Percentiles rank a stretch among this genome's conserved stretches.
Evolutionary conservation across 2,113 vertebrate genomes (phyloP).

Genomic region (Microcebus tavaratra): DNA sequence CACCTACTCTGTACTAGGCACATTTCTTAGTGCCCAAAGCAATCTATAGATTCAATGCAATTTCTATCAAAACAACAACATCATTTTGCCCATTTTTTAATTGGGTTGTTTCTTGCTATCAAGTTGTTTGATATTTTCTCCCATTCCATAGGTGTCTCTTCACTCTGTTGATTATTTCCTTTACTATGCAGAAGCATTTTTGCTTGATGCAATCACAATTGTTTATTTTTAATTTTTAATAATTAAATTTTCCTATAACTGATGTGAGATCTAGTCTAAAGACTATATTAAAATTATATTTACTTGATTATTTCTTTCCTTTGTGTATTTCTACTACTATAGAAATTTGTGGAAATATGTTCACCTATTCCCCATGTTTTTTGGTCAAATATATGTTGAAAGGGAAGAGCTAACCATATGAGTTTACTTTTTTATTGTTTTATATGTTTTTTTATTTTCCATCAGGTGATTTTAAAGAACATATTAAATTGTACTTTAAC

Average conservation of each 20-base stretch:
- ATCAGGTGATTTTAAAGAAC: not conserved
- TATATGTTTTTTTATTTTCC: conserved; percentile 10
- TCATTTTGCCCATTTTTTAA: not conserved
- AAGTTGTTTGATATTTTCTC: not conserved
- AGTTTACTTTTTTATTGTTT: not conserved
- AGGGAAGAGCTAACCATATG: not conserved
- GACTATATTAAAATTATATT: not conserved
- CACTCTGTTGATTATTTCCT: not conserved
- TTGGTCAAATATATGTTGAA: not conserved
- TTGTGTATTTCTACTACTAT: not conserved
- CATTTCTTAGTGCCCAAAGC: not conserved
- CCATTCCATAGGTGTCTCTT: not conserved
- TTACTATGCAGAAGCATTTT: not conserved
- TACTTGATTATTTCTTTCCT: not conserved
- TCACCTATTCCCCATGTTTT: not conserved
- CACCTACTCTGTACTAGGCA: not conserved
- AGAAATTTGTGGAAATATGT: not conserved
- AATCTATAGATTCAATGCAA: too few relatives aligned
- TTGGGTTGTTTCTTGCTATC: not conserved
- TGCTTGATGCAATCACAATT: not conserved
- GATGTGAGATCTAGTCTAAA: not conserved
- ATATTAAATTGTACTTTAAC: not conserved
- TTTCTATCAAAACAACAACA: too few relatives aligned
- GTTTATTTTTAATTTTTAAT: not conserved
- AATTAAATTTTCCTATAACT: not conserved